These are phyloP conservation scores for Sarotherodon lohbergeri DNA, from an alignment of 2,113 vertebrate genomes.

Conservation along the genomic window DNA sequence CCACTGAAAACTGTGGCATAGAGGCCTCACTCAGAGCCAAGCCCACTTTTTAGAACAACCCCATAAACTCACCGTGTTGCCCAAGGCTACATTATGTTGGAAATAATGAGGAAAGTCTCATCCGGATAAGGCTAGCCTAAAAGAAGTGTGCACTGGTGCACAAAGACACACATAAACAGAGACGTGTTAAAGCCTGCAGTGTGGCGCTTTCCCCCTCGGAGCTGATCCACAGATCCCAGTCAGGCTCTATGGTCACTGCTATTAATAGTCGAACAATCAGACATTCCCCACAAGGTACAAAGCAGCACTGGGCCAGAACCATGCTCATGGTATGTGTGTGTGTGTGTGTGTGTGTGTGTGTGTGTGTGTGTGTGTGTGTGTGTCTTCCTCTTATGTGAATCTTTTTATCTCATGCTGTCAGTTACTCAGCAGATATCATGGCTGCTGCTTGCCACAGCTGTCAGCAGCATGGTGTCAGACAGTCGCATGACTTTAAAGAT, in stretches of 20 bases:
- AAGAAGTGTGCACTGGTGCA: background rate
- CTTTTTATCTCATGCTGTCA: background rate
- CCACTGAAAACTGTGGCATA: background rate
- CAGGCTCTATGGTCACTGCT: constrained; percentile 37
- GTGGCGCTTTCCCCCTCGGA: constrained; percentile 1
- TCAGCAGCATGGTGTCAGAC: background rate
- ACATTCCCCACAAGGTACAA: constrained; percentile 35
- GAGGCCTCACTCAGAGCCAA: background rate
- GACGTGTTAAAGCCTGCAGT: background rate
- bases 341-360: too few relatives aligned
- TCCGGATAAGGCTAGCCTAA: background rate
- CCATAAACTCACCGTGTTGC: background rate
- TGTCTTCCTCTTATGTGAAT: background rate
- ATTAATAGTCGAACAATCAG: constrained; percentile 69
- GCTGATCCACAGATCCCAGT: constrained; percentile 31
- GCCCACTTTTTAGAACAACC: background rate
- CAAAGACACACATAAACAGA: background rate
- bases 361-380: background rate
- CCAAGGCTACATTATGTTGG: background rate
- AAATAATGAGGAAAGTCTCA: background rate
- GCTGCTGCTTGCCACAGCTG: background rate
- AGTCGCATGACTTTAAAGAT: constrained; percentile 9
- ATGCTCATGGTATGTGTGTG: too few relatives aligned
- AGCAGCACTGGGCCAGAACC: too few relatives aligned
- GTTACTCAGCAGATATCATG: background rate